Conservation (phyloP, 2,797 vertebrate genomes). For the Monodelphis domestica region DNA sequence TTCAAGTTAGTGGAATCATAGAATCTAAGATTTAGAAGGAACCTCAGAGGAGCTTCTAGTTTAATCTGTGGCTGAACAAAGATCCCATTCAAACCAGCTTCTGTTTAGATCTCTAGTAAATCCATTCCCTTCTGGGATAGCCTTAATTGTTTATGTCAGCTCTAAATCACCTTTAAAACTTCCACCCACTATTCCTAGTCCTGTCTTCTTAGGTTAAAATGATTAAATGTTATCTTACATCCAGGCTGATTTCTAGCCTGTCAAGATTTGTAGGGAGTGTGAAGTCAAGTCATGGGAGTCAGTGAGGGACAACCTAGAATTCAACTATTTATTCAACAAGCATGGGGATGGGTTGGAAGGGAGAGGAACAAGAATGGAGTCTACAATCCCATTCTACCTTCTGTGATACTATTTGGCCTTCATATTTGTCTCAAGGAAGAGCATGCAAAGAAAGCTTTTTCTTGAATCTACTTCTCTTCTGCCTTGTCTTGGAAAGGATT, state of each 20-base stretch:
- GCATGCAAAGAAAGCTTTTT: not conserved
- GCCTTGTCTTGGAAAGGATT: constrained; percentile 64
- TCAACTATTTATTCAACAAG: not conserved
- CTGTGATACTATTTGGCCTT: not conserved
- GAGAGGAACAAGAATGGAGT: not conserved
- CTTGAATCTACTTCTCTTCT: constrained; percentile 28
- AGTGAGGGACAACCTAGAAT: not conserved
- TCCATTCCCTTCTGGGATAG: not conserved
- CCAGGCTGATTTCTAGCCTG: not conserved
- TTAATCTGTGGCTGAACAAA: no score
- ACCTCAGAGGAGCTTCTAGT: no score
- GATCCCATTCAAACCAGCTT: not conserved
- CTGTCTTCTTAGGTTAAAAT: not conserved
- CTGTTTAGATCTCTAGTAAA: not conserved
- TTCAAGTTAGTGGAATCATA: no score
- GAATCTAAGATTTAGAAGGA: no score
- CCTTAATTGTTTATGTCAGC: not conserved
- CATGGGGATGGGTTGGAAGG: not conserved
- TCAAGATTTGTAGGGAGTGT: not conserved
- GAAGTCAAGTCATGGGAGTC: not conserved
- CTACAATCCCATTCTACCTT: not conserved
- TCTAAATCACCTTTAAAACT: not conserved
- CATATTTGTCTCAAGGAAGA: not conserved
- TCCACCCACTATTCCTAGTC: not conserved
- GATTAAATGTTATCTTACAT: not conserved